Percentiles rank a stretch among this genome's conserved stretches.
Conservation (phyloP, 2,888 invertebrate species). For the Ectemnius cavifrons region DNA sequence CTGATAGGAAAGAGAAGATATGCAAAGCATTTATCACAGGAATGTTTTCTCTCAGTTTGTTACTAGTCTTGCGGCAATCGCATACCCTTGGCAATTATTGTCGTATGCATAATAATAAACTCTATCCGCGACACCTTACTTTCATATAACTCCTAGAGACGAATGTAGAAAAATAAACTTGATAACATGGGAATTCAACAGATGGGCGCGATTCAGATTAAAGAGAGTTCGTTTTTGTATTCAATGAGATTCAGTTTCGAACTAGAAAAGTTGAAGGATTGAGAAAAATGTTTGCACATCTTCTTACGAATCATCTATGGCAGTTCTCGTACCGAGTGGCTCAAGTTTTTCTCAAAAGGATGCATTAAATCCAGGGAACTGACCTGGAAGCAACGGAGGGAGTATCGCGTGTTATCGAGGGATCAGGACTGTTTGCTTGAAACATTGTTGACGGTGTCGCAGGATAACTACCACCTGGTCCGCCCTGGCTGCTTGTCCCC, state of each 20-base stretch:
- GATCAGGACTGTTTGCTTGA: conserved; percentile 87
- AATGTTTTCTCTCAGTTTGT: conserved; percentile 41
- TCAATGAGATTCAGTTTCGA: conserved; percentile 32
- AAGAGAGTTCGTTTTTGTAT: conserved; percentile 1
- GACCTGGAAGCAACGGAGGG: conserved; percentile 89
- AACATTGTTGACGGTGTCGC: conserved; percentile 82
- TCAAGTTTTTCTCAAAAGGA: conserved; percentile 21
- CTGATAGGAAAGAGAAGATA: conserved; percentile 64
- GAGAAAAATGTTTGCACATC: conserved; percentile 46
- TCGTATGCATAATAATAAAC: too few relatives aligned
- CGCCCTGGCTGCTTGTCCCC: conserved; percentile 79
- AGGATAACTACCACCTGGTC: conserved; percentile 79
- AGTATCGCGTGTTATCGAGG: conserved; percentile 83
- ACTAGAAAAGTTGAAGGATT: conserved; percentile 21
- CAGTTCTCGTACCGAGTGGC: conserved; percentile 27
- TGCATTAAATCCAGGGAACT: conserved; percentile 75
- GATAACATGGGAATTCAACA: too few relatives aligned
- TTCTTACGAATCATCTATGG: conserved; percentile 39
- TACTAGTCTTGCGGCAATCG: neutral
- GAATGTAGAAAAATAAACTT: too few relatives aligned
- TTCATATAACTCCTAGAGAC: too few relatives aligned
- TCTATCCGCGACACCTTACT: too few relatives aligned
- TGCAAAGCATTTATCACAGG: conserved; percentile 55
- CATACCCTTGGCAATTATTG: too few relatives aligned
- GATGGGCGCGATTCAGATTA: neutral